Conservation (phyloP, 2,888 invertebrate genomes). For the Sepioteuthis lessoniana region DNA sequence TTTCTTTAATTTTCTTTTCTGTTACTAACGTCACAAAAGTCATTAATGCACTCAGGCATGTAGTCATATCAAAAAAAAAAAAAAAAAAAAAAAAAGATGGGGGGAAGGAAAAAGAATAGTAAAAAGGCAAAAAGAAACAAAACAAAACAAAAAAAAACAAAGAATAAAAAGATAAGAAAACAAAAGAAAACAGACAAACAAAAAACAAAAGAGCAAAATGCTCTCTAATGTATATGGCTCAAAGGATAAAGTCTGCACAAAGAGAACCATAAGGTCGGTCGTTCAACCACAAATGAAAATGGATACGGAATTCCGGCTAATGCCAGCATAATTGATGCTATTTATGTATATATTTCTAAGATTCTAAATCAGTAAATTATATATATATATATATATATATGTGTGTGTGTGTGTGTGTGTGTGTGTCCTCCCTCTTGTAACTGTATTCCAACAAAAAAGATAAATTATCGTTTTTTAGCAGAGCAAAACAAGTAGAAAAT, state of each 20-base stretch:
- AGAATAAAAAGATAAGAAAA: not conserved
- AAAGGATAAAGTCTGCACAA: not conserved
- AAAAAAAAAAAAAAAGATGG: not conserved
- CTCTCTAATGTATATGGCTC: not conserved
- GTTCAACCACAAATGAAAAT: not conserved
- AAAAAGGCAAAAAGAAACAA: no score
- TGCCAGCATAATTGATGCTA: not conserved
- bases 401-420: no score
- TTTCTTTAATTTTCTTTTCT: not conserved
- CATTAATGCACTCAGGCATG: not conserved
- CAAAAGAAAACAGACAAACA: not conserved
- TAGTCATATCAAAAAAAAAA: not conserved
- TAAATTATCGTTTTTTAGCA: no score
- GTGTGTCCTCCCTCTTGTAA: no score
- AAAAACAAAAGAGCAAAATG: not conserved
- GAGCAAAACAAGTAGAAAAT: no score
- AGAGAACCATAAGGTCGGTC: not conserved
- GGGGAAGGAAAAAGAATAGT: no score
- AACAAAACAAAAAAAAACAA: no score
- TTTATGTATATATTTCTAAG: no score
- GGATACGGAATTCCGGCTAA: not conserved
- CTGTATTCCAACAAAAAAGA: no score
- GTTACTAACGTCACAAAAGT: not conserved
- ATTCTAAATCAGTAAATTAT: no score
- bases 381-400: no score